These are phyloP conservation scores for Sebastes schlegelii DNA, from an alignment of 2,113 vertebrate genomes.

Conservation along the genomic window DNA sequence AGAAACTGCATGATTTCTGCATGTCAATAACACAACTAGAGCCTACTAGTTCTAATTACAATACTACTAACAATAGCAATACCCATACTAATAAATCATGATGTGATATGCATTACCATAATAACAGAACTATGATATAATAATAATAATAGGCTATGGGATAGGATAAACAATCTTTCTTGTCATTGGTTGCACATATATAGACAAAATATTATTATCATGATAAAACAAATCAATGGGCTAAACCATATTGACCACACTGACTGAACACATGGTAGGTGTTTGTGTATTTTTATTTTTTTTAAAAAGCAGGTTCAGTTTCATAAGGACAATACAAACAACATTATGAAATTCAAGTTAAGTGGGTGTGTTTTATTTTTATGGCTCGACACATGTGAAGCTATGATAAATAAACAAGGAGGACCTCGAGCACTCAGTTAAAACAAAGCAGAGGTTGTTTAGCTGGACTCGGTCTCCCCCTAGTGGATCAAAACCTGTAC, in stretches of 20 bases:
- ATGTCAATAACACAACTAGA: slow-evolving; percentile 23
- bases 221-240: neutral
- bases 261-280: neutral
- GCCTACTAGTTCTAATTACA: neutral
- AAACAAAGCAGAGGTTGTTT: slow-evolving; percentile 50
- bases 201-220: neutral
- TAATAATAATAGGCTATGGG: neutral
- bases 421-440: slow-evolving; percentile 21
- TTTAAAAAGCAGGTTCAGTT: neutral
- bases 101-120: neutral
- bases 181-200: neutral
- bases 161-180: neutral
- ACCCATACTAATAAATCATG: neutral
- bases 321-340: neutral
- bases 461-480: slow-evolving; percentile 37
- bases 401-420: slow-evolving; percentile 59
- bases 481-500: slow-evolving; percentile 2
- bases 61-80: neutral
- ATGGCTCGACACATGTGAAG: slow-evolving; percentile 56
- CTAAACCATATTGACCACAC: neutral
- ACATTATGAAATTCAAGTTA: neutral
- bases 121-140: slow-evolving; percentile 6
- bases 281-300: too few relatives aligned
- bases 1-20: slow-evolving; percentile 39
- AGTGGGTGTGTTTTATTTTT: slow-evolving; percentile 39